Evolutionary conservation across 2,797 vertebrate species (phyloP), one percentile per base, ranked within the genome.

Genomic region (Sphenopsis melanotis): DNA sequence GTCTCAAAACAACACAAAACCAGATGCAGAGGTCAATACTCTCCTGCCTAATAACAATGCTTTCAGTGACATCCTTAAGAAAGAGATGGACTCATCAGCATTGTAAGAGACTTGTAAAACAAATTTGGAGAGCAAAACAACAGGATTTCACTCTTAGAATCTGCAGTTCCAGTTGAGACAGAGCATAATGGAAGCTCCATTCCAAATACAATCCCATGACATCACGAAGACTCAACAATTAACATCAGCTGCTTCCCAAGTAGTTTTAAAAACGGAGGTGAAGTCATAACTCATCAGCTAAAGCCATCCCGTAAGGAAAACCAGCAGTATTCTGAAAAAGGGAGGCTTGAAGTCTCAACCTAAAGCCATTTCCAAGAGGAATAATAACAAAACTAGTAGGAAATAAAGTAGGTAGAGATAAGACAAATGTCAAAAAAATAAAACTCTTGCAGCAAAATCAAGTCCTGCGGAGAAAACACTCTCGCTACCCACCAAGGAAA

Each of bases 21-120:
- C 96, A 96, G 96, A 96, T 96, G 95, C 96, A 96, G 83, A 96
- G 96, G 96, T 96, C 96, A 96, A 2, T 87, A 81, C 80, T 81
- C 88, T 82, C 80, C 86, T 93, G 92, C 84, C 81, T 96, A 83
- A 94, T 83, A 96, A 95, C 94, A 96, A 88, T 69, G 87, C 70
- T 94, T 93, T 65, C 87, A 93, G 93, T 93, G 93, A 96, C 90
- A 95, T 96, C 85, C 85, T 94, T 61, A 65, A 94, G 95, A 88
- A 96, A 90, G 96, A 81, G 83, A 76, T 69, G 69, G 93, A 65
- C 80, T 96, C 85, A 81, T 87, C 11, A 0, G 76, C 75, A 55
- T 50, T 88, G 87, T 86, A 76, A 88, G 89, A 88, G 65, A 32
- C 76, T 69, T 90, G 61, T 86, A 80, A 90, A 95, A 83, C 63